Evolutionary conservation across 2,113 vertebrate genomes (phyloP).

Genomic region (Gallinago media): DNA sequence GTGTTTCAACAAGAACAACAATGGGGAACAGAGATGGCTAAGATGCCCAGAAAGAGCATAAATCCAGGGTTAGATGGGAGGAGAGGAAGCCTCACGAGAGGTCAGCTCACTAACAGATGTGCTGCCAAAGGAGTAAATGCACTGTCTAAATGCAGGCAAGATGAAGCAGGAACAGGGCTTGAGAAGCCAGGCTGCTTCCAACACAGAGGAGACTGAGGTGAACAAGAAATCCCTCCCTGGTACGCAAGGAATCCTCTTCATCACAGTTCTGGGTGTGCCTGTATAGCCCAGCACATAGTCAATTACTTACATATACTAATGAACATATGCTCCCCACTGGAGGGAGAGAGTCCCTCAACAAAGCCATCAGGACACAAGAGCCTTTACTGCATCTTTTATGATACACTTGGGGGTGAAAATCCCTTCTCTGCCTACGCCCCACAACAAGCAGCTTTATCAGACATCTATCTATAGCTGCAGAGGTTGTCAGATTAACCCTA

Average conservation of each 20-base stretch:
- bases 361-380: not conserved
- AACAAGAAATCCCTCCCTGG: not conserved
- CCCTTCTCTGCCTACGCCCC: not conserved
- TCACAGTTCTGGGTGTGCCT: not conserved
- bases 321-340: not conserved
- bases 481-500: slow-evolving; percentile 10
- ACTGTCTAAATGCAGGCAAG: not conserved
- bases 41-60: not conserved
- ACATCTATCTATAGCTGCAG: not conserved
- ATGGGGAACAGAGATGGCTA: not conserved
- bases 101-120: not conserved
- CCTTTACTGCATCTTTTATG: not conserved
- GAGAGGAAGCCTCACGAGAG: not conserved
- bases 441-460: not conserved
- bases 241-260: not conserved
- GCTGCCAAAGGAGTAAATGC: not conserved
- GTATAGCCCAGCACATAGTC: not conserved
- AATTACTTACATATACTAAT: not conserved
- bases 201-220: not conserved
- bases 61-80: not conserved
- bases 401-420: not conserved
- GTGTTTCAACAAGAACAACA: not conserved
- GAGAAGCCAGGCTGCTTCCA: not conserved
- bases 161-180: not conserved
- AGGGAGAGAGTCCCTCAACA: not conserved